Percentiles rank a stretch among this genome's conserved stretches.
Evolutionary conservation across 23 tunicate species (phyloP).

Genomic region (Pegea sp.): DNA sequence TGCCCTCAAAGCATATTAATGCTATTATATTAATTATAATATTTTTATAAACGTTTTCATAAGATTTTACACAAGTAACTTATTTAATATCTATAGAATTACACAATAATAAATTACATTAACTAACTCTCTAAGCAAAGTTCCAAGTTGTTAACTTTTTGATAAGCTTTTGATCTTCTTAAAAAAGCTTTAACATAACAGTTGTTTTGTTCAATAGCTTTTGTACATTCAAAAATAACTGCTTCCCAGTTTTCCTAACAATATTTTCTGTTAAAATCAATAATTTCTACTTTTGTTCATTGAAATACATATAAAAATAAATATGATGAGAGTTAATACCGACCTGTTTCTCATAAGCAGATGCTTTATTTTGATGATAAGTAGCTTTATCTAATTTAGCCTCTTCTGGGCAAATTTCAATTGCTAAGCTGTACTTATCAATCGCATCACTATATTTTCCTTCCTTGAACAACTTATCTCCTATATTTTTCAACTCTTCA

Average conservation of each 20-base stretch:
- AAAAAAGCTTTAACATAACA: conserved; percentile 63
- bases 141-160: conserved; percentile 29
- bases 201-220: conserved; percentile 45
- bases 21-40: too few species aligned
- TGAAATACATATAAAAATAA: conserved; percentile 1
- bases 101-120: too few species aligned
- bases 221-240: conserved; percentile 52
- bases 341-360: conserved; percentile 81
- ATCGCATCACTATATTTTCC: conserved; percentile 57
- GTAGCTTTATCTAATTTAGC: conserved; percentile 50
- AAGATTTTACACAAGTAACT: too few species aligned
- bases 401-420: conserved; percentile 39
- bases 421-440: conserved; percentile 52
- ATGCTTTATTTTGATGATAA: conserved; percentile 77
- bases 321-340: conserved; percentile 1
- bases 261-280: too few species aligned
- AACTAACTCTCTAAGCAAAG: conserved; percentile 53
- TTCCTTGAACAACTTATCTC: conserved; percentile 52
- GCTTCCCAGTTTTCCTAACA: conserved; percentile 57
- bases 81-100: too few species aligned
- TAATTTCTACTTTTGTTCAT: too few species aligned
- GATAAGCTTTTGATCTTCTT: conserved; percentile 57
- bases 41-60: too few species aligned
- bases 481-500: conserved; percentile 43
- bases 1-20: too few species aligned